Conservation (phyloP, 2,113 vertebrate genomes). For the Neotoma lepida region DNA sequence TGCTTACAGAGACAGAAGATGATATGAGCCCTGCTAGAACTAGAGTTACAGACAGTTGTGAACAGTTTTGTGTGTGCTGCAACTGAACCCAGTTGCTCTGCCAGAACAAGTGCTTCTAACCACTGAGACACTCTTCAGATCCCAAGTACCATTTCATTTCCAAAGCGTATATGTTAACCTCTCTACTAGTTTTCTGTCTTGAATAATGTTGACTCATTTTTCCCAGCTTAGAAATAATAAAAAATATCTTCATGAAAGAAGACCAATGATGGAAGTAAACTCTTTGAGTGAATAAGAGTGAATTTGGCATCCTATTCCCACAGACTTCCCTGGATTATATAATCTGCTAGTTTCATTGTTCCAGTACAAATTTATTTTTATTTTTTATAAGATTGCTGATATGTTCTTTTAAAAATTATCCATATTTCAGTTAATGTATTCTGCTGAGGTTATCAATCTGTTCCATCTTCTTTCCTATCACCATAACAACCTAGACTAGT, state of each 20-base stretch:
- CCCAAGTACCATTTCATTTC: slow-evolving; percentile 36
- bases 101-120: not conserved
- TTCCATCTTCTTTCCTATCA: not conserved
- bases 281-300: not conserved
- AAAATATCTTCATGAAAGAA: not conserved
- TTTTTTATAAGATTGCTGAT: not conserved
- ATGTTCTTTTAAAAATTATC: not conserved
- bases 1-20: not conserved
- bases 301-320: not conserved
- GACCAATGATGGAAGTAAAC: not conserved
- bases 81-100: not conserved
- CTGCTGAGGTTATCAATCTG: not conserved
- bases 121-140: not conserved
- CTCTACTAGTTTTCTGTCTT: not conserved
- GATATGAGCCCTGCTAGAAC: not conserved
- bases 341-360: not conserved
- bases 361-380: not conserved
- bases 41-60: not conserved
- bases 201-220: not conserved
- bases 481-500: not conserved
- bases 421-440: not conserved
- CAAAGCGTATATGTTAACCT: slow-evolving; percentile 34
- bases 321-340: not conserved
- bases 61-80: not conserved
- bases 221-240: not conserved